Percentiles rank a stretch among this genome's conserved stretches.
These are phyloP conservation scores for Tachina lurida DNA, from an alignment of 2,888 invertebrate genomes.

Conservation along the genomic window DNA sequence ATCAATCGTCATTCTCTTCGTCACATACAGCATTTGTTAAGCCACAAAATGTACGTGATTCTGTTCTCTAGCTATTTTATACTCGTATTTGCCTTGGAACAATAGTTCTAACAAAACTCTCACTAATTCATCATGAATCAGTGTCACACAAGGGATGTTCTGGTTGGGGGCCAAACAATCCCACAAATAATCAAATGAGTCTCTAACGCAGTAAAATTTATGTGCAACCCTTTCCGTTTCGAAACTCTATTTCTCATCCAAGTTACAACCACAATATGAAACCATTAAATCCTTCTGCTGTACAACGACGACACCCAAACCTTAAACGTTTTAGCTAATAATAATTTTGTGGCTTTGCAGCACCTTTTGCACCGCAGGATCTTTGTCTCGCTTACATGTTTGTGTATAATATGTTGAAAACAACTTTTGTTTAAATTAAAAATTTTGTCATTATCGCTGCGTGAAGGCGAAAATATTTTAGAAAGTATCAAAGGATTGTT, in stretches of 20 bases:
- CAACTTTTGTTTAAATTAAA: constrained; percentile 18
- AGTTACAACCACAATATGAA: constrained; percentile 52
- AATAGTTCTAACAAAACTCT: constrained; percentile 69
- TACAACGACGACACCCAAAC: constrained; percentile 71
- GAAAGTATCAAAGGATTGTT: constrained; percentile 57
- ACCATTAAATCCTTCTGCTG: constrained; percentile 59
- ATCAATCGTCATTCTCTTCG: constrained; percentile 55
- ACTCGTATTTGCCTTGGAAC: constrained; percentile 51
- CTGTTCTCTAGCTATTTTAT: neutral
- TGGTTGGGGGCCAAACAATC: constrained; percentile 26
- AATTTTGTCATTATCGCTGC: constrained; percentile 70
- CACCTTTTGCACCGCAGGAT: constrained; percentile 68
- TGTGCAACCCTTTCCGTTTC: constrained; percentile 61
- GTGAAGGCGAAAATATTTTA: constrained; percentile 56
- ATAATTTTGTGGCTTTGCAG: constrained; percentile 73
- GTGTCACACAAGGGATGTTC: constrained; percentile 46
- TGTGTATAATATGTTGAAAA: neutral
- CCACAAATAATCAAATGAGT: constrained; percentile 55
- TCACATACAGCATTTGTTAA: constrained; percentile 42
- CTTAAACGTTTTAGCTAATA: constrained; percentile 63
- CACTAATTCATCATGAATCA: constrained; percentile 66
- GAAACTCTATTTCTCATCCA: constrained; percentile 1
- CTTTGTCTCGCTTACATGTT: constrained; percentile 28
- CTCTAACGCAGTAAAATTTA: constrained; percentile 41
- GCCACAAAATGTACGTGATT: constrained; percentile 59